A percentile compares a stretch with the other conserved stretches of the same genome.
These are phyloP conservation scores for Myzus persicae DNA, from an alignment of 1,140 invertebrate species.

Conservation along the genomic window DNA sequence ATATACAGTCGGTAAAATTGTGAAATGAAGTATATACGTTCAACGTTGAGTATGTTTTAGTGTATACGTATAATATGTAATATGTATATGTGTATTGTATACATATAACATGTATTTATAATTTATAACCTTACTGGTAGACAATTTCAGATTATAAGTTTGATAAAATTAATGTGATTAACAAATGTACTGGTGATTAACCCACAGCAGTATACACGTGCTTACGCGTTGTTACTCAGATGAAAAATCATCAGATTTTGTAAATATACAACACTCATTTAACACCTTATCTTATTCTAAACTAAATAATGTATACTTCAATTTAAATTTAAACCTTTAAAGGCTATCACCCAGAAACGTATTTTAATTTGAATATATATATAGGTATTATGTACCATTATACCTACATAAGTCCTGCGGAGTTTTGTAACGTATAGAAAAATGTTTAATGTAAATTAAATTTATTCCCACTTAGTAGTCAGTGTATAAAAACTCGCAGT, in stretches of 20 bases:
- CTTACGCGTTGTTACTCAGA: background rate
- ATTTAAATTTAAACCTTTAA: background rate
- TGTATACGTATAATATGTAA: background rate
- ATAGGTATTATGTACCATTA: background rate
- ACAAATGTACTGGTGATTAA: background rate
- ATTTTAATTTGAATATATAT: background rate
- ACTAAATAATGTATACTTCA: background rate
- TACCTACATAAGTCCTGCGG: background rate
- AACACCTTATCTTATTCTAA: background rate
- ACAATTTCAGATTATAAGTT: background rate
- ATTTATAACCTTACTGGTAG: background rate
- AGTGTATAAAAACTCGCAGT: background rate
- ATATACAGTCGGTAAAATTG: no score
- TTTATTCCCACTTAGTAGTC: background rate
- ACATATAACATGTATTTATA: no score
- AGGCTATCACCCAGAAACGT: background rate
- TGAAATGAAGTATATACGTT: no score
- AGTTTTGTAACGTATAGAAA: background rate
- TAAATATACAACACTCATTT: background rate
- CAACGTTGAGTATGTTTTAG: no score
- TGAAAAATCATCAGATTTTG: background rate
- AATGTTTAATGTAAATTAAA: background rate
- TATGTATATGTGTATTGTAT: no score
- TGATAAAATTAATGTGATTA: background rate
- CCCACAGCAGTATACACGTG: background rate